Base-by-base conservation (phyloP, 2,797 vertebrate genomes). In the Capromys pilorides region DNA sequence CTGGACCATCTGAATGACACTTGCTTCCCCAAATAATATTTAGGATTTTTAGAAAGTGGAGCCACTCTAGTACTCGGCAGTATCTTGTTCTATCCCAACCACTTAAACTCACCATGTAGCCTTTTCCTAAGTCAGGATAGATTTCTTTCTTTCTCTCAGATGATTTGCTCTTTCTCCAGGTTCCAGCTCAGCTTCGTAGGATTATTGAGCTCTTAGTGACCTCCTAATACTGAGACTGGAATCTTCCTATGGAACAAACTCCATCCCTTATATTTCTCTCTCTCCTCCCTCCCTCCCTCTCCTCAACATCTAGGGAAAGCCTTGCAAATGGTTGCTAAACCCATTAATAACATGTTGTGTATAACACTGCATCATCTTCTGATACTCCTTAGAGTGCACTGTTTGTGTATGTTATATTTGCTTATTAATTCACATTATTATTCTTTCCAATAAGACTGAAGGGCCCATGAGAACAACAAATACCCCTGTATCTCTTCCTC, bases 361-460 rank as follows among this genome's bases (percentile, higher is more conserved):
- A 22, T 19, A 80, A n/a, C 1, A 78, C 12, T 45, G 21, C 10
- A n/a, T 49, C 19, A 73, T 71, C 62, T 90, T 41, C 36, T 80
- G 90, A 45, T 39, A 45, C 3, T 66, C 79, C 5, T 67, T 33
- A 51, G 0, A 73, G 16, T 75, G 26, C 33, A 69, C 54, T 80
- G 12, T 66, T 91, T 84, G 12, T 84, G 31, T 51, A 61, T 19
- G 24, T 45, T 91, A 45, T 67, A 61, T 94, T 88, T 86, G 39
- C 6, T 84, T 49, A 84, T 75, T 26, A 36, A 45, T 84, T 94
- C 73, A 92, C 18, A 85, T 31, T n/a, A 57, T 77, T 83, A 31
- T 69, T 94, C 75, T 92, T 92, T 90, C 57, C 24, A 93, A 73
- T 8, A 51, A 92, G 49, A 87, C 26, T 49, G 81, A 88, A 88